phyloP scores from a whole-genome alignment of 2,113 vertebrate species.

The Mirza zaza region DNA sequence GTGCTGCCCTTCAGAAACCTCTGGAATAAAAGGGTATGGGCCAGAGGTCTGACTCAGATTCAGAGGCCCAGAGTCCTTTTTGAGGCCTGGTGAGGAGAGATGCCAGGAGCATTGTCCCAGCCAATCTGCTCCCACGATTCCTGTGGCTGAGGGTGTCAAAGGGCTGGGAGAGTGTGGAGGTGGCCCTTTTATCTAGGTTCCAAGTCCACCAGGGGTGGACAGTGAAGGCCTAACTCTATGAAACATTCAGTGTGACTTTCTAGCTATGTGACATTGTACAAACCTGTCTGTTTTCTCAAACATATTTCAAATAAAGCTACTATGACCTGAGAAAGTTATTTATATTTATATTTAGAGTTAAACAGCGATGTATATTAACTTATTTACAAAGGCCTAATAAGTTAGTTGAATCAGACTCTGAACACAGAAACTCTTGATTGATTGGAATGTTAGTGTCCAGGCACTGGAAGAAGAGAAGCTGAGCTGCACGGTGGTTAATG shows the following conservation, averaged over 20 bases:
- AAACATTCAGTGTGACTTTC: neutral
- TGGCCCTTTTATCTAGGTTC: neutral
- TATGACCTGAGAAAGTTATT: neutral
- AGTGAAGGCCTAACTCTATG: neutral
- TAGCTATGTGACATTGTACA: neutral
- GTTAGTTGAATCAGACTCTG: neutral
- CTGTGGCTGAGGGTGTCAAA: neutral
- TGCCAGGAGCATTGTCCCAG: neutral
- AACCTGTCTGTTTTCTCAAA: neutral
- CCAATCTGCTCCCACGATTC: neutral
- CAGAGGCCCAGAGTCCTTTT: neutral
- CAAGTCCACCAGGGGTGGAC: neutral
- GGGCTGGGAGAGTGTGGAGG: rapidly evolving
- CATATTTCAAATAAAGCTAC: neutral
- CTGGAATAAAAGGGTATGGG: neutral
- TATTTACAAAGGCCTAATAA: neutral
- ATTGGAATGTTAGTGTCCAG: neutral
- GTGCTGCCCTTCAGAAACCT: neutral
- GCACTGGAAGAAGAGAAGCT: neutral
- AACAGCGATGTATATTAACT: neutral
- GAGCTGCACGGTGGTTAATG: neutral
- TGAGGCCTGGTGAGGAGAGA: neutral
- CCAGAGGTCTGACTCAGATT: neutral
- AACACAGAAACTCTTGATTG: neutral
- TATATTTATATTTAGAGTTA: neutral